Evolutionary conservation across 2,888 invertebrate genomes (phyloP), one percentile per base, ranked within the genome.

Genomic region (Acanthosepion esculentum): DNA sequence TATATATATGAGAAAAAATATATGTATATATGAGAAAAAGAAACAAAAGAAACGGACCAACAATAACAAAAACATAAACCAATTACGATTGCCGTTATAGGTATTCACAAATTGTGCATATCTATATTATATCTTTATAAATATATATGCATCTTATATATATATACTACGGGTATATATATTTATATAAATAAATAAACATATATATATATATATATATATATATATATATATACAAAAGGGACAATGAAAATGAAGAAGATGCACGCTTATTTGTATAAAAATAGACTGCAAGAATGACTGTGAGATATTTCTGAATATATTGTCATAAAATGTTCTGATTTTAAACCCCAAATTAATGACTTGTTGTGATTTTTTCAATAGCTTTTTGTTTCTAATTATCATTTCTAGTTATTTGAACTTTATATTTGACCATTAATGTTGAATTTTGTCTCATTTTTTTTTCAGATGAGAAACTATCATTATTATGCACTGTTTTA

Each of bases 281-380:
- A n/a, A 29, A 78, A 78, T 78, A 78, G 78, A 78, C 78, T 78
- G 29, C 8, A n/a, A 78, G 29, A 8, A 78, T n/a, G 78, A 78
- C 78, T 78, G 78, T 78, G 29, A n/a, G 29, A n/a, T 78, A n/a
- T 78, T 78, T n/a, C n/a, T 78, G 78, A n/a, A 78, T n/a, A n/a
- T 78, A 78, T 78, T 78, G 78, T 78, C 78, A 78, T 78, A 78
- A 78, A n/a, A 78, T 78, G n/a, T 78, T 78, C n/a, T n/a, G n/a
- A 78, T n/a, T 78, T 78, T 78, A 78, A 78, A 78, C n/a, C 78
- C 8, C 7, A 78, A n/a, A n/a, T n/a, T 12, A 64, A 64, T 26
- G 64, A 8, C 78, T 78, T 78, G n/a, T 78, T 78, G n/a, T 78
- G 78, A 78, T 78, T 78, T 78, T n/a, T 78, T 5, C 8, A 29